Percentiles rank a stretch among this genome's conserved stretches.
phyloP scores from a whole-genome alignment of 2,888 invertebrate genomes.

The Protula sp. region DNA sequence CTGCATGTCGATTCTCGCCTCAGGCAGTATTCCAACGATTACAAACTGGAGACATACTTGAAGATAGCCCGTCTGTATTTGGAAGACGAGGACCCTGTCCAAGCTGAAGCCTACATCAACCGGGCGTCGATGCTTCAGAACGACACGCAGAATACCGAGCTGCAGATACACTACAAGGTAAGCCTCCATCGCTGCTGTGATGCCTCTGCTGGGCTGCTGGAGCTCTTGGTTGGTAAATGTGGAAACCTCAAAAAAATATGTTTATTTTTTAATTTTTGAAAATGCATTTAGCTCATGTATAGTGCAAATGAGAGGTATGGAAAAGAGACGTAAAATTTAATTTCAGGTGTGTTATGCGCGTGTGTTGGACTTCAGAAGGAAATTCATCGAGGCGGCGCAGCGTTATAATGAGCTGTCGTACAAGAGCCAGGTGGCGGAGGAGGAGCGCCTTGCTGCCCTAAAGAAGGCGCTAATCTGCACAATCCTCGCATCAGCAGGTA shows the following conservation, averaged over 20 bases:
- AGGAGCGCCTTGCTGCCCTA: constrained; percentile 88
- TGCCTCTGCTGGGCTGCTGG: too few species aligned
- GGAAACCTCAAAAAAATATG: too few species aligned
- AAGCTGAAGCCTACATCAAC: constrained; percentile 95
- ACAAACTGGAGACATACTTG: constrained; percentile 92
- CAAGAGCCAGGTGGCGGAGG: constrained; percentile 84
- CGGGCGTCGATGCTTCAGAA: constrained; percentile 89
- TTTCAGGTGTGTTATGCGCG: constrained; percentile 90
- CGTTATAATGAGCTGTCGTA: constrained; percentile 85
- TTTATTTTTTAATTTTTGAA: not conserved
- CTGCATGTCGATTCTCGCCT: too few species aligned
- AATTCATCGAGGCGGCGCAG: constrained; percentile 81
- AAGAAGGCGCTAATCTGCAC: constrained; percentile 95
- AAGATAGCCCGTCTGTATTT: constrained; percentile 92
- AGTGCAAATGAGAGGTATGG: too few species aligned
- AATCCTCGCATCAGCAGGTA: constrained; percentile 89
- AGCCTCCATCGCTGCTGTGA: constrained; percentile 1
- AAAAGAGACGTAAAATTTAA: too few species aligned
- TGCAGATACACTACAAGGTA: constrained; percentile 89
- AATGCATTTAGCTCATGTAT: not conserved
- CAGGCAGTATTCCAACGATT: constrained; percentile 91
- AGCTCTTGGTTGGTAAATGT: too few species aligned
- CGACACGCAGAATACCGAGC: constrained; percentile 75
- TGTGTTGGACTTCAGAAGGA: constrained; percentile 89
- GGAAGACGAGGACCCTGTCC: constrained; percentile 92